phyloP scores from a whole-genome alignment of 2,888 invertebrate genomes.

The Hetaerina titia region DNA sequence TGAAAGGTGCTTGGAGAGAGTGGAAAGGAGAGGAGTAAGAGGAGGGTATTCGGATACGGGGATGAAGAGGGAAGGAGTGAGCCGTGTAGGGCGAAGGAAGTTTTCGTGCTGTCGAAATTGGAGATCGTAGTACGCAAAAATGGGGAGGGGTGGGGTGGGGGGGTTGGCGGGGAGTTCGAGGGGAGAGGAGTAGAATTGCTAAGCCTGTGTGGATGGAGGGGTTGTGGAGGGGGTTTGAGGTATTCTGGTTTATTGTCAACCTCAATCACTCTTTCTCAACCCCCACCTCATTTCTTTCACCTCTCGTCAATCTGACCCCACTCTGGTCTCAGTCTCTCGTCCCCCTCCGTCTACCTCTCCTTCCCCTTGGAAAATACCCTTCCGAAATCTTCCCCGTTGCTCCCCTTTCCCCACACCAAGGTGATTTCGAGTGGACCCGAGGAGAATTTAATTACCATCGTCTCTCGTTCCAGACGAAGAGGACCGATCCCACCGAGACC shows the following conservation, averaged over 20 bases:
- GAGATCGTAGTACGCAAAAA: not conserved
- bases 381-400: not conserved
- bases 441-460: slow-evolving; percentile 50
- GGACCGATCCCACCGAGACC: not conserved
- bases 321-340: not conserved
- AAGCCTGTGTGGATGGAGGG: not conserved
- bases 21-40: not conserved
- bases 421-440: slow-evolving; percentile 31
- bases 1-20: not conserved
- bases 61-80: not conserved
- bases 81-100: not conserved
- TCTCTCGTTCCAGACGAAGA: not conserved
- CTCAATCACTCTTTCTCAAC: not conserved
- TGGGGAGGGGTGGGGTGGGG: not conserved
- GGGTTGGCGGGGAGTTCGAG: not conserved
- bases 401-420: not conserved
- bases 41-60: not conserved
- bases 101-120: no score
- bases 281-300: not conserved
- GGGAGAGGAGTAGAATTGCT: not conserved
- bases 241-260: slow-evolving; percentile 20
- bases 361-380: not conserved
- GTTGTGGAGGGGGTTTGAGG: not conserved
- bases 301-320: not conserved
- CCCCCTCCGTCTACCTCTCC: not conserved